Evolutionary conservation across 2,797 vertebrate species (phyloP).

Genomic region (Rhinoraja longicauda): DNA sequence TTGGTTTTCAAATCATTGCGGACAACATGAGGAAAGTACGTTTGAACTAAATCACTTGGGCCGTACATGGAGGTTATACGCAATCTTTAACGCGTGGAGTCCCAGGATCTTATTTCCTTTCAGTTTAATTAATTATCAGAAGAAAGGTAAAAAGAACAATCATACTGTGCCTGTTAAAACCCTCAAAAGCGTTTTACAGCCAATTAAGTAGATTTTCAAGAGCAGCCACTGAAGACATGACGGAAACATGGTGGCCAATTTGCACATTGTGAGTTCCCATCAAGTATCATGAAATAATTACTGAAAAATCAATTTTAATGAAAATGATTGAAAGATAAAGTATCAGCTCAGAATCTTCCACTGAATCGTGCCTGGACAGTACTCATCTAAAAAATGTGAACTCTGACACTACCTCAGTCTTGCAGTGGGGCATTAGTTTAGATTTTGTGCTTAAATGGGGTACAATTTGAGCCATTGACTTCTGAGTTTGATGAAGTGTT

Average conservation of each 20-base stretch:
- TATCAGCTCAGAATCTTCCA: not conserved
- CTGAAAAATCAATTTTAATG: not conserved
- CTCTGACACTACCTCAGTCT: not conserved
- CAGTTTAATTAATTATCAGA: not conserved
- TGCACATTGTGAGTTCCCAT: not conserved
- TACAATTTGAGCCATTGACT: too few species aligned
- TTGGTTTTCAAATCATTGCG: slow-evolving; percentile 22
- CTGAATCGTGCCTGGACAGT: too few species aligned
- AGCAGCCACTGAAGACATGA: not conserved
- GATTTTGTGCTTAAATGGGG: not conserved
- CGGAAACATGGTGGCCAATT: not conserved
- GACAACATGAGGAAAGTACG: not conserved
- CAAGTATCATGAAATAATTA: not conserved
- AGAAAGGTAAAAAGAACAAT: not conserved
- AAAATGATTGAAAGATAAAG: not conserved
- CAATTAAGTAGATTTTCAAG: not conserved
- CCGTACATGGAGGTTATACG: too few species aligned
- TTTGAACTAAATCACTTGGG: slow-evolving; percentile 2
- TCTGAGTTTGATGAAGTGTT: too few species aligned
- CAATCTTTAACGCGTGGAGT: not conserved
- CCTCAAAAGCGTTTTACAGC: not conserved
- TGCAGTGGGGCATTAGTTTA: not conserved
- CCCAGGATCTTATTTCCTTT: not conserved
- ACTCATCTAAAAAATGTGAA: not conserved
- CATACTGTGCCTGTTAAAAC: not conserved